Percentiles rank a stretch among this genome's conserved stretches.
phyloP scores from a whole-genome alignment of 2,113 vertebrate genomes.

The Anguilla rostrata region DNA sequence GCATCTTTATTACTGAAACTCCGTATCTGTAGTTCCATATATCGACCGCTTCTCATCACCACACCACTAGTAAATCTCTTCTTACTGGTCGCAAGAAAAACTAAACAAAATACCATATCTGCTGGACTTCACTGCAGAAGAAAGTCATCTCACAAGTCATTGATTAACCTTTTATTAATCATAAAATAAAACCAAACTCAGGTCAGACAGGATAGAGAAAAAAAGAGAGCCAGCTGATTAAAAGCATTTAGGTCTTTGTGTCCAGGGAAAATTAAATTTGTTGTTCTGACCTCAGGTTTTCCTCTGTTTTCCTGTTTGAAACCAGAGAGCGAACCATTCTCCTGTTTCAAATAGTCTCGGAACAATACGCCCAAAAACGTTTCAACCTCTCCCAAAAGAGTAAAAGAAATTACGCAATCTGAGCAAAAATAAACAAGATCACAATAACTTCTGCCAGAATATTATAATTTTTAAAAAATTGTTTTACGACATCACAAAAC shows the following conservation, averaged over 20 bases:
- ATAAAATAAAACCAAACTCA: constrained; percentile 43
- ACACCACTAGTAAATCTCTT: neutral
- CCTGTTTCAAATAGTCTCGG: constrained; percentile 56
- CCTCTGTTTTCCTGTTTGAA: constrained; percentile 35
- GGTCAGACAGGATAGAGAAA: constrained; percentile 33
- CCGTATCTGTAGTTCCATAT: no score
- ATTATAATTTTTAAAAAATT: no score
- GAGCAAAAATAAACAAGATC: constrained; percentile 27
- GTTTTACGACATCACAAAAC: constrained; percentile 29
- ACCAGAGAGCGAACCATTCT: constrained; percentile 44
- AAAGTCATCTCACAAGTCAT: neutral
- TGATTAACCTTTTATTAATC: constrained; percentile 24
- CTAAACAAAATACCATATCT: neutral
- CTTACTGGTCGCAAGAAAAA: neutral
- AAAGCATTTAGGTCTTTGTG: constrained; percentile 42
- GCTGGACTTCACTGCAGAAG: neutral
- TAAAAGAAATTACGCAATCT: neutral
- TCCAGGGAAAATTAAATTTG: constrained; percentile 43
- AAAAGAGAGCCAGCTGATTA: constrained; percentile 34
- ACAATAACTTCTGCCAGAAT: constrained; percentile 15
- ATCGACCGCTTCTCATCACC: neutral
- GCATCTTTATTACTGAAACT: no score
- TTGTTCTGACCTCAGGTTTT: constrained; percentile 34
- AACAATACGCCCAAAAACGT: constrained; percentile 35
- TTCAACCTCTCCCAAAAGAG: constrained; percentile 39